Base-by-base conservation (phyloP, 2,113 vertebrate genomes). In the Girardinichthys multiradiatus region DNA sequence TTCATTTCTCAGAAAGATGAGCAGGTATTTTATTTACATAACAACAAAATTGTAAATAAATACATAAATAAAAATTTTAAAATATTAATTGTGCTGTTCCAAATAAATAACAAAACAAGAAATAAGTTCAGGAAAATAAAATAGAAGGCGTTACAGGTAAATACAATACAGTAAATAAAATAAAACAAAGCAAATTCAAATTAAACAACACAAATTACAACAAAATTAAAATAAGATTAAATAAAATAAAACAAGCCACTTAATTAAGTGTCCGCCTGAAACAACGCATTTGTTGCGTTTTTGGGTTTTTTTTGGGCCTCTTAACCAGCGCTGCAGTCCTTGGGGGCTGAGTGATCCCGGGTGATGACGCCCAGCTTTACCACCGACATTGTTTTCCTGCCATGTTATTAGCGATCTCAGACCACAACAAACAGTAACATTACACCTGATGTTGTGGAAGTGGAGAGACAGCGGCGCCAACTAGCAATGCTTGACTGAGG, bases 381-480 rank as follows among this genome's bases (percentile, higher is more conserved):
- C 89, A 76, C 91, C 86, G 83, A 90, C 90, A 89, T 82, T 92
- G 92, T 91, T 91, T 91, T 88, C 85, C 79, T 89, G 80, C 1
- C 90, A 19, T 79, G 77, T 89, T 90, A 86, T 93, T 93, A 92
- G 87, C 90, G 88, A 84, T 86, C 85, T 84, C 80, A 86, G 92
- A 91, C 89, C 90, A 93, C 92, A 93, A 95, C 94, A 94, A 93
- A 86, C 85, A 93, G 95, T 93, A 95, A 95, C 92, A 79, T 83
- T 94, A 96, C 94, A 95, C 95, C 95, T 90, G 81, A 94, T 92
- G 91, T 92, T 91, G 94, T 90, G 88, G 94, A 91, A 89, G 92
- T 90, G 69, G 76, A 89, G 94, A 88, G 89, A 92, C 91, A 39
- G 88, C 89, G 95, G 95, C 94, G 95, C 95, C 95, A 69, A 78